Evolutionary conservation across 2,888 invertebrate genomes (phyloP), one percentile per base, ranked within the genome.

Genomic region (Lampropteryx suffumata): DNA sequence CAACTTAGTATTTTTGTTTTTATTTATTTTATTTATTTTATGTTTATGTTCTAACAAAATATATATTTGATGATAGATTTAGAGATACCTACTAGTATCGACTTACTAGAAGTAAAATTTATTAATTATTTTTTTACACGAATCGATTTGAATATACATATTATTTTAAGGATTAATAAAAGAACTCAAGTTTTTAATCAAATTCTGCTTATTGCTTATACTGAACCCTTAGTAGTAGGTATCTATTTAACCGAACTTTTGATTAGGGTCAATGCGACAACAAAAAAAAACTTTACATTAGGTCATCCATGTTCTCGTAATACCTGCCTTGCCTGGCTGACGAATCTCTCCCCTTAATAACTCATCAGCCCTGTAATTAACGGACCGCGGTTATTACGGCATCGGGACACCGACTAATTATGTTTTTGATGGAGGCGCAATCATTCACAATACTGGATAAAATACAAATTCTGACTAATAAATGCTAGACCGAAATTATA

Each of bases 301-400:
- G 1, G 9, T 6, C 7, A 26, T 49, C 3, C 2, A 21, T 29
- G 35, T 42, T 42, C 34, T 5, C 8, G 35, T 54, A 54, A 54
- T 54, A 54, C 53, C 53, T 54, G 50, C 24, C 8, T 42, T 40
- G 39, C 34, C 34, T 26, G 43, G 14, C 35, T 49, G 55, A 54
- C 49, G 46, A 42, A 54, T 51, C 33, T 24, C 33, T 35, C 30
- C 14, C 43, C 26, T 35, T 37, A 43, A 46, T 54, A 52, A 57
- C 49, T 55, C 51, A 52, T 57, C 57, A 36, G 32, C 34, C 35
- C 39, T 14, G 55, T 55, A 50, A 59, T 59, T 55, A 55, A 42
- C 33, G 53, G 54, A 49, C 44, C 27, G 42, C 29, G 37, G 36
- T 27, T 45, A 40, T 32, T 28, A 28, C 35, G 35, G 30, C 29